phyloP scores from a whole-genome alignment of 1,140 invertebrate species.

The Marisa cornuarietis region DNA sequence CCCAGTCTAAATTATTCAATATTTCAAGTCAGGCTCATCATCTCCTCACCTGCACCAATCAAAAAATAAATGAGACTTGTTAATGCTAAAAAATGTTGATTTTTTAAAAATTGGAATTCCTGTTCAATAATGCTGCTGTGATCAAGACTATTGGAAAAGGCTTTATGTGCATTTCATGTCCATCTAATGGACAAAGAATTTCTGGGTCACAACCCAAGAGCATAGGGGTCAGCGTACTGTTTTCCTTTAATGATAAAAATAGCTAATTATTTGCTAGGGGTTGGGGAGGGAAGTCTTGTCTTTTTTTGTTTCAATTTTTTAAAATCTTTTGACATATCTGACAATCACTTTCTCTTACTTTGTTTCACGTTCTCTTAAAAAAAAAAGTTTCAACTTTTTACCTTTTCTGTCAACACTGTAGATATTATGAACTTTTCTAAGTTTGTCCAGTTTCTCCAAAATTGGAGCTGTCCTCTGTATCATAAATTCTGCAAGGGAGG shows the following conservation, averaged over 20 bases:
- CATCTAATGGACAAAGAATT: no score
- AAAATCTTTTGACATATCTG: no score
- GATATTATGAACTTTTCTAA: slow-evolving; percentile 33
- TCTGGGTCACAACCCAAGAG: no score
- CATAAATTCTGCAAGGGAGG: slow-evolving; percentile 47
- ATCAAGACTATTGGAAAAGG: no score
- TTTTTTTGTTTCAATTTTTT: background rate
- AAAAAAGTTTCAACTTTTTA: slow-evolving; percentile 18
- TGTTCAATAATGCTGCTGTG: no score
- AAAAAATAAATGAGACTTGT: background rate
- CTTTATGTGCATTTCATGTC: no score
- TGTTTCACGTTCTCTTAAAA: background rate
- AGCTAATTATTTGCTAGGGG: no score
- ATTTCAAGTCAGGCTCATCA: background rate
- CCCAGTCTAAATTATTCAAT: background rate
- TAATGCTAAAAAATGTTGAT: no score
- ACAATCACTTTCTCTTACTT: background rate
- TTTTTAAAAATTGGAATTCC: no score
- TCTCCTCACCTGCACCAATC: background rate
- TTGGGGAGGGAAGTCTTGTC: background rate
- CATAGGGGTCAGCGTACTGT: no score
- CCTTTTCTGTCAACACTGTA: slow-evolving; percentile 48
- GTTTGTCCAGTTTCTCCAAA: slow-evolving; percentile 39
- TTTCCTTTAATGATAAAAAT: no score
- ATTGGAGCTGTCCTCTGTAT: slow-evolving; percentile 50